Base-by-base conservation (phyloP, 2,888 invertebrate species). In the Platycheirus rosarum region DNA sequence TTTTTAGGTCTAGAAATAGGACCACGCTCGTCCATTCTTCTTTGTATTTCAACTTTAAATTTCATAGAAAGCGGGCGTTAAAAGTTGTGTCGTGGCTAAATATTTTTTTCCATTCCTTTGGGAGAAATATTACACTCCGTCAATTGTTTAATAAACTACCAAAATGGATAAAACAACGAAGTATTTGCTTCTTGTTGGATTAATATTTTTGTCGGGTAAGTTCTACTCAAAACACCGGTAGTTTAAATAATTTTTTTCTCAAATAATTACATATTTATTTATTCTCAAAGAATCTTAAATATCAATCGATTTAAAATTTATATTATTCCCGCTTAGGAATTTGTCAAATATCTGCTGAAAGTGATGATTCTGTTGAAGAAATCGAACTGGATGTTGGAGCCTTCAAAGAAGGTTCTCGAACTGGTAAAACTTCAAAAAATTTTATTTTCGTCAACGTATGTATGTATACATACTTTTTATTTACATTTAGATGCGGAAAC, bases 361-460 rank as follows among this genome's bases (percentile, higher is more conserved):
- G 76, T 29, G 85, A 84, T 16, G 86, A 86, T 66, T 85, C 86
- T 42, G 91, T 92, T 53, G 93, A 93, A 86, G 94, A 93, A 4
- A 92, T 95, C 65, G 96, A 97, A 57, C 91, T 93, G 32, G 96
- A 97, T 89, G 91, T 97, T 69, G 97, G 97, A 11, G 93, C 96
- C 51, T 96, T 90, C 84, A 92, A 96, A 85, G 97, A 98, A 90
- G 97, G 93, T 76, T 97, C 97, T 7, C 93, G 96, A 89, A 98
- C 98, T 89, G 96, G 96, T 96, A 88, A 88, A 87, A 82, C 68
- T 40, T n/a, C n/a, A n/a, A n/a, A n/a, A 14, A 8, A 7, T 35
- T 11, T 18, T 14, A 29, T 9, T 23, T 18, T 18, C 14, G 13
- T n/a, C 42, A 26, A 63, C 48, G 37, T 66, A 53, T 55, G 9